Evolutionary conservation across 2,113 vertebrate species (phyloP).

Genomic region (Pollimyrus isidori): DNA sequence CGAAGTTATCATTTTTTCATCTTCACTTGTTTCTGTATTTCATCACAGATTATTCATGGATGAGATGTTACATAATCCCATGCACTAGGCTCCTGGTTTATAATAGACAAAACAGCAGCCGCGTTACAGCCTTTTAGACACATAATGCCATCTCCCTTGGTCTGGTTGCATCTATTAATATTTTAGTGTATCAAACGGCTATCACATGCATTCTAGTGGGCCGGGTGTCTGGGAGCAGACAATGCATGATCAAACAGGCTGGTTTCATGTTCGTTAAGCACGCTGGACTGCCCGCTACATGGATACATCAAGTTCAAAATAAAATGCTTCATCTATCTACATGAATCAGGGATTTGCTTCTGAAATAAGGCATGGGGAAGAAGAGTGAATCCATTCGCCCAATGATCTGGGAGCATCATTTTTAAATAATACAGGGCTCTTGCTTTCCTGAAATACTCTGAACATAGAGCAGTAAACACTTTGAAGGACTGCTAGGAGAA

Average conservation of each 20-base stretch:
- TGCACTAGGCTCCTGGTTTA: constrained; percentile 3
- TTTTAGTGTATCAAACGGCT: constrained; percentile 56
- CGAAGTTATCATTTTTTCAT: neutral
- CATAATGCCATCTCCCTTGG: constrained; percentile 40
- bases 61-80: neutral
- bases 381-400: neutral
- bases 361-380: neutral
- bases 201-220: constrained; percentile 45
- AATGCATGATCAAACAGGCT: constrained; percentile 37
- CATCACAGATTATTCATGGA: neutral
- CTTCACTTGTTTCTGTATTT: neutral
- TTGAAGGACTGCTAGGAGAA: neutral
- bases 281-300: constrained; percentile 7
- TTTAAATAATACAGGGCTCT: neutral
- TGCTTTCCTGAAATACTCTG: neutral
- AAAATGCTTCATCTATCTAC: neutral
- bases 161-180: constrained; percentile 54
- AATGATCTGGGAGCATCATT: neutral
- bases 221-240: constrained; percentile 36
- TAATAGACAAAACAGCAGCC: constrained; percentile 24
- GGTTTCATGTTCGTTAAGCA: constrained; percentile 29
- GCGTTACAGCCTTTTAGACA: constrained; percentile 42
- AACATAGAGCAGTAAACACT: neutral
- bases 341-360: neutral
- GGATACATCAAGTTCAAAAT: neutral